Evolutionary conservation across 2,113 vertebrate species (phyloP).

Genomic region (Oostethus manadensis): DNA sequence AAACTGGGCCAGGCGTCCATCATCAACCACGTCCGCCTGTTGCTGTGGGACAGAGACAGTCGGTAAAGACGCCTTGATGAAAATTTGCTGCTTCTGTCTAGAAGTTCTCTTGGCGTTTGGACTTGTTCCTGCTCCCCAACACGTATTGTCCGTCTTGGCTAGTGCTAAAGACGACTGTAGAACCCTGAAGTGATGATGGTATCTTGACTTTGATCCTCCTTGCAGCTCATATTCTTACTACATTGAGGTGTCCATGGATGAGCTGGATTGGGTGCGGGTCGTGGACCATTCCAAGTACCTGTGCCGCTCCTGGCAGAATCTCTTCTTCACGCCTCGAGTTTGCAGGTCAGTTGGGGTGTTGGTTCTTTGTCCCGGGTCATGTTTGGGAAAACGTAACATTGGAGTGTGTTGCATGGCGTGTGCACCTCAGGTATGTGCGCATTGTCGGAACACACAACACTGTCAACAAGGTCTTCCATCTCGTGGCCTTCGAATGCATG

Average conservation of each 20-base stretch:
- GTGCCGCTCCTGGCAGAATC: conserved; percentile 96
- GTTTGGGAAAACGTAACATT: neutral
- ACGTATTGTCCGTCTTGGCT: too few relatives aligned
- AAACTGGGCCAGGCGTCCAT: conserved; percentile 92
- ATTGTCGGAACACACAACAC: conserved; percentile 98
- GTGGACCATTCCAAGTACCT: conserved; percentile 91
- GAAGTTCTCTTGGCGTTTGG: too few relatives aligned
- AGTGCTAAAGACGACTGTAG: too few relatives aligned
- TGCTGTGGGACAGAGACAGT: conserved; percentile 95
- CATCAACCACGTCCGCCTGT: conserved; percentile 91
- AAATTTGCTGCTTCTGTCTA: too few relatives aligned
- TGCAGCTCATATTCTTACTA: conserved; percentile 95
- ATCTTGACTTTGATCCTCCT: neutral
- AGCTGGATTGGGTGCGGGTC: conserved; percentile 95
- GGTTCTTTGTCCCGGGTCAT: neutral
- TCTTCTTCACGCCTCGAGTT: conserved; percentile 89
- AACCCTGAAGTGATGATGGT: too few relatives aligned
- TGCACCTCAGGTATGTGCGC: conserved; percentile 83
- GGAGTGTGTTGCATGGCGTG: neutral
- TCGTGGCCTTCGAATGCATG: conserved; percentile 97
- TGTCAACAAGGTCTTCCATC: conserved; percentile 98
- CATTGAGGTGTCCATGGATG: conserved; percentile 98
- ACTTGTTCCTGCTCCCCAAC: too few relatives aligned
- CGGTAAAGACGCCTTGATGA: conserved; percentile 64
- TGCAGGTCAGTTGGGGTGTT: conserved; percentile 77